Evolutionary conservation across 2,888 invertebrate genomes (phyloP).

Genomic region (Blastobasis lacticolella): DNA sequence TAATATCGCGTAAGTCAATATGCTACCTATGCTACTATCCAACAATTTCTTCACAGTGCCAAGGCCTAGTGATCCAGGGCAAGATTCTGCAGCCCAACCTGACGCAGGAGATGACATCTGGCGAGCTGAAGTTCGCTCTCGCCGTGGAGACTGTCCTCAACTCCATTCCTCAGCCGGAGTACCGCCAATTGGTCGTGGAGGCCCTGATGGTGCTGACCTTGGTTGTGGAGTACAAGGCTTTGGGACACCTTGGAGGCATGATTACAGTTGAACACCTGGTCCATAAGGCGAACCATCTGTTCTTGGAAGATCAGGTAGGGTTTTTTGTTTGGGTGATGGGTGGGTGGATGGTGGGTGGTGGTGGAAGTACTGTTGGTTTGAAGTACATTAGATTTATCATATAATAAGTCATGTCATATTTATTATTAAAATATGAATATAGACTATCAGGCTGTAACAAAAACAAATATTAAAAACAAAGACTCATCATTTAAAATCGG

Average conservation of each 20-base stretch:
- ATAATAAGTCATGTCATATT: too few relatives aligned
- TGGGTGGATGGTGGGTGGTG: too few relatives aligned
- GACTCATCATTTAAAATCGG: too few relatives aligned
- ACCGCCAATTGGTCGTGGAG: slow-evolving; percentile 96
- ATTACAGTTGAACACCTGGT: slow-evolving; percentile 94
- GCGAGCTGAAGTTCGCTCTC: slow-evolving; percentile 97
- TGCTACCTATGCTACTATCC: neutral
- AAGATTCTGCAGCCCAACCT: slow-evolving; percentile 91
- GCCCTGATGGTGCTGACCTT: slow-evolving; percentile 96
- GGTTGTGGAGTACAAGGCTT: slow-evolving; percentile 90
- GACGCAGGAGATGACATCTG: slow-evolving; percentile 99
- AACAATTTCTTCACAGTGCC: slow-evolving; percentile 74
- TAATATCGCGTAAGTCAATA: neutral
- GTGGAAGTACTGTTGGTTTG: too few relatives aligned
- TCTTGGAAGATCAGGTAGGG: slow-evolving; percentile 94
- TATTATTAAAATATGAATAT: too few relatives aligned
- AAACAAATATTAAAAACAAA: too few relatives aligned
- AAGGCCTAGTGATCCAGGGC: slow-evolving; percentile 94
- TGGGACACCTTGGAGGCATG: slow-evolving; percentile 82
- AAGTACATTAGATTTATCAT: too few relatives aligned
- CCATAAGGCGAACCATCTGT: slow-evolving; percentile 94
- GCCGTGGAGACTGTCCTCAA: slow-evolving; percentile 98
- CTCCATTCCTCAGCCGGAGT: slow-evolving; percentile 98
- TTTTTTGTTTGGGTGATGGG: too few relatives aligned
- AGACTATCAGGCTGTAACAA: too few relatives aligned